Evolutionary conservation across 2,797 vertebrate genomes (phyloP).

Genomic region (Vespertilio murinus): DNA sequence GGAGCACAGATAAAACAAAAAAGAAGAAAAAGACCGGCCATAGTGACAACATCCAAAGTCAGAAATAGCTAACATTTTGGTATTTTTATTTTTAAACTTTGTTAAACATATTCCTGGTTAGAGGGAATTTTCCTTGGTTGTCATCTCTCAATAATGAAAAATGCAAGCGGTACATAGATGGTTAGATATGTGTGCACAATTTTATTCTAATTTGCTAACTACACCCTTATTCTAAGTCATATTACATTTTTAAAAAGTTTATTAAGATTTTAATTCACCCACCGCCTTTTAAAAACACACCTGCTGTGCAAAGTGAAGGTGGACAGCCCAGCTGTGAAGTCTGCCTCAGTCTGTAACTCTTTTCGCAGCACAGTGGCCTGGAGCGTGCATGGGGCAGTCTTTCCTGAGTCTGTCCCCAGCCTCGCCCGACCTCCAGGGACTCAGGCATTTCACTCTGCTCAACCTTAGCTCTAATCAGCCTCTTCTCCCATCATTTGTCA

Average conservation of each 20-base stretch:
- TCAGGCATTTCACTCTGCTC: background rate
- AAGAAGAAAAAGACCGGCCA: background rate
- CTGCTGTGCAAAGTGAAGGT: background rate
- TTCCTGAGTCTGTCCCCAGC: background rate
- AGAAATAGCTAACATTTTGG: background rate
- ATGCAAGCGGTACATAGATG: background rate
- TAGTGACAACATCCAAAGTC: background rate
- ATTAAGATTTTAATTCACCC: conserved; percentile 10
- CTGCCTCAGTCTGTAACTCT: background rate
- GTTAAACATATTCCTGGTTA: background rate
- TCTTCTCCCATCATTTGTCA: conserved; percentile 1
- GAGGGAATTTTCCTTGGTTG: background rate
- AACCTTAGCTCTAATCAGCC: background rate
- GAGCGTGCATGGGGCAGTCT: background rate
- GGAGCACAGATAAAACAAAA: background rate
- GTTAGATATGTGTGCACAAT: background rate
- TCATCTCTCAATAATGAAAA: conserved; percentile 17
- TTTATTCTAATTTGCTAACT: background rate
- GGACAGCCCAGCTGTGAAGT: background rate
- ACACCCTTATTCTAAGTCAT: background rate
- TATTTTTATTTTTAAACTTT: conserved; percentile 11
- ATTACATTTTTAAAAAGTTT: conserved; percentile 24
- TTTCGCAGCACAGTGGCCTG: rapidly evolving
- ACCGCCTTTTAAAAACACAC: background rate
- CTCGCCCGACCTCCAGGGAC: background rate